These are phyloP conservation scores for Sphenodon punctatus DNA, from an alignment of 2,797 vertebrate species.

Conservation along the genomic window DNA sequence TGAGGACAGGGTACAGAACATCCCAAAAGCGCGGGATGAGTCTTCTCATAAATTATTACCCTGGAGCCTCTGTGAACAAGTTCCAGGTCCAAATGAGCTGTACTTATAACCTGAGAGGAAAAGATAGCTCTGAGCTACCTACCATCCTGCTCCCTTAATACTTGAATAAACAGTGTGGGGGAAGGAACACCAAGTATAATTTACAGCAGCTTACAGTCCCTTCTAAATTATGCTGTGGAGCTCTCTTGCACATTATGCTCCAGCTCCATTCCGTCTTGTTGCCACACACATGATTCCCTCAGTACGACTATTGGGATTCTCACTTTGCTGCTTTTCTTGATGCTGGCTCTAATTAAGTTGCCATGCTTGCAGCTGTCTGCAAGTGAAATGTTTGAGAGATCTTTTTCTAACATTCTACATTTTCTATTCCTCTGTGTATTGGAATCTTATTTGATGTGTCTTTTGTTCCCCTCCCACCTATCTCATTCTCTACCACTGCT, in stretches of 20 bases:
- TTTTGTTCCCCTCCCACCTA: constrained; percentile 11
- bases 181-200: too few species aligned
- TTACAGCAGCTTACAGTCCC: background rate
- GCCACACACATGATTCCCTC: background rate
- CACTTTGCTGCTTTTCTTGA: background rate
- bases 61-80: too few species aligned
- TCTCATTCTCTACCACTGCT: constrained; percentile 9
- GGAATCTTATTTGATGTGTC: background rate
- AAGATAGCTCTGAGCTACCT: too few species aligned
- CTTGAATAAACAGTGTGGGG: too few species aligned
- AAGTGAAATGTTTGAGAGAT: constrained; percentile 17
- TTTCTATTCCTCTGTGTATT: background rate
- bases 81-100: background rate
- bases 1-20: background rate
- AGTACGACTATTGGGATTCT: constrained; percentile 9
- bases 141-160: too few species aligned
- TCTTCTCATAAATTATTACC: too few species aligned
- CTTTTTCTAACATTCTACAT: constrained; percentile 11
- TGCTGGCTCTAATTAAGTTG: constrained; percentile 14
- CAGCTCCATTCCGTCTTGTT: background rate
- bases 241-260: too few species aligned
- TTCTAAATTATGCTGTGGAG: background rate
- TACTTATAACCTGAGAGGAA: too few species aligned
- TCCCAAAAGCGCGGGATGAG: too few species aligned
- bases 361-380: constrained; percentile 44